phyloP scores from a whole-genome alignment of 2,888 invertebrate species.

The Pycnomerus fuliginosus region DNA sequence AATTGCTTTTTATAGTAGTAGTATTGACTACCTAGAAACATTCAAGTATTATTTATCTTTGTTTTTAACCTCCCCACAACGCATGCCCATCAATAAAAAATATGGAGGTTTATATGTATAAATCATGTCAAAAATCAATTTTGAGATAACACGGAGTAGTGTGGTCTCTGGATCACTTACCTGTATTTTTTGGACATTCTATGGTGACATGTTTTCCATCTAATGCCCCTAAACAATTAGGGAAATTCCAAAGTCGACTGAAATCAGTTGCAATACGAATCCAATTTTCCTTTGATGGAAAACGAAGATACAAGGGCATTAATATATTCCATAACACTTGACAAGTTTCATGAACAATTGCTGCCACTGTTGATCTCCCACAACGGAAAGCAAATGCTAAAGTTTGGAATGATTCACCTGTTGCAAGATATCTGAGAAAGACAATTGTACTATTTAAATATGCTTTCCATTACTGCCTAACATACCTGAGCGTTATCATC shows the following conservation, averaged over 20 bases:
- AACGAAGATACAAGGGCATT: not conserved
- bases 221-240: not conserved
- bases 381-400: not conserved
- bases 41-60: no score
- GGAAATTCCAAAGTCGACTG: not conserved
- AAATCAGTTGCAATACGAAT: not conserved
- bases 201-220: not conserved
- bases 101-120: no score
- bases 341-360: not conserved
- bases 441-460: no score
- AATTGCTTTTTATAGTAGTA: conserved; percentile 1
- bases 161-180: conserved; percentile 1
- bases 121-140: no score
- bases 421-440: not conserved
- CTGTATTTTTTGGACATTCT: no score
- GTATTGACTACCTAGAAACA: no score
- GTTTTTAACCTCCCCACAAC: no score
- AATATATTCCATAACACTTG: not conserved
- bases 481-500: no score
- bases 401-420: not conserved
- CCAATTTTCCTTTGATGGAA: not conserved
- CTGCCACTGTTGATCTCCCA: no score
- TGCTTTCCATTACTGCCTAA: no score
- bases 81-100: no score
- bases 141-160: no score